Percentiles rank a stretch among this genome's conserved stretches.
Evolutionary conservation across 23 tunicate species (phyloP).

Genomic region (Botrylloides violaceus): DNA sequence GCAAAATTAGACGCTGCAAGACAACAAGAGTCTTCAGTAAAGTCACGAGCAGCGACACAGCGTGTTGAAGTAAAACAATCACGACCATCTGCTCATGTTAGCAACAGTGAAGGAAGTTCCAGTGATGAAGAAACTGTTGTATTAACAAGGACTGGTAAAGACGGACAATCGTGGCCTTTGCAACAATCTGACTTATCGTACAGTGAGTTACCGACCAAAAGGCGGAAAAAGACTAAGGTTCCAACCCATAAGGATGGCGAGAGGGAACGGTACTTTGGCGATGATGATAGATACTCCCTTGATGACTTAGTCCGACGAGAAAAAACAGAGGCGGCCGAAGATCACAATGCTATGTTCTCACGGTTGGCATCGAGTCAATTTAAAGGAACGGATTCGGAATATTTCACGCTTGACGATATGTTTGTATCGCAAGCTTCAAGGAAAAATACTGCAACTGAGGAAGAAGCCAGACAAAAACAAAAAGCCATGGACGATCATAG

Average conservation of each 20-base stretch:
- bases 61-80: neutral
- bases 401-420: conserved; percentile 88
- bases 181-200: conserved; percentile 19
- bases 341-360: conserved; percentile 42
- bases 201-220: conserved; percentile 5
- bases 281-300: conserved; percentile 73
- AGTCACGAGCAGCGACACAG: neutral
- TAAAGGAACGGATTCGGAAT: conserved; percentile 63
- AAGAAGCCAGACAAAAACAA: conserved; percentile 28
- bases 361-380: conserved; percentile 64
- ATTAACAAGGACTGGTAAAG: conserved; percentile 55
- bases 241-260: conserved; percentile 65
- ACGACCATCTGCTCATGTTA: neutral
- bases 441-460: conserved; percentile 22
- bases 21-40: conserved; percentile 25
- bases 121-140: conserved; percentile 52
- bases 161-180: conserved; percentile 85
- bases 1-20: conserved; percentile 47
- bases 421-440: conserved; percentile 66
- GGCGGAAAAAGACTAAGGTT: conserved; percentile 42
- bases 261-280: conserved; percentile 79
- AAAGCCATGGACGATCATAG: conserved; percentile 42
- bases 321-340: conserved; percentile 69
- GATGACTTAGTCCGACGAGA: conserved; percentile 72
- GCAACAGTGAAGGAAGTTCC: neutral